Percentiles rank a stretch among this genome's conserved stretches.
phyloP scores from a whole-genome alignment of 2,888 invertebrate genomes.

The Frankliniella fusca region DNA sequence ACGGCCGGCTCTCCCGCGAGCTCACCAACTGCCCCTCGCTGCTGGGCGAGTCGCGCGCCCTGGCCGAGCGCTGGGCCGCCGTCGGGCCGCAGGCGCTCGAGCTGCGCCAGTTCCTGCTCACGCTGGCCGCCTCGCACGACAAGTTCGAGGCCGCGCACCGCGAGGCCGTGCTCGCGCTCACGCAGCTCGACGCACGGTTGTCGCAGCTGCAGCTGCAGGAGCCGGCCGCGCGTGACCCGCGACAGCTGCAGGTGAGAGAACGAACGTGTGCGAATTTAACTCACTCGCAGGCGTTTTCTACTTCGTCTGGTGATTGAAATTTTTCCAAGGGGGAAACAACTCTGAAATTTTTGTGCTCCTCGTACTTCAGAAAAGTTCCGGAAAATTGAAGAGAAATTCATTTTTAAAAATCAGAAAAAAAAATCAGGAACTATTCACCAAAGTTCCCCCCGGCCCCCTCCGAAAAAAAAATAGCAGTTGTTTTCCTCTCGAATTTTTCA shows the following conservation, averaged over 20 bases:
- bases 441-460: too few relatives aligned
- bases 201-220: constrained; percentile 64
- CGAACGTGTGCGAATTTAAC: constrained; percentile 27
- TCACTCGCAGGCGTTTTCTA: too few relatives aligned
- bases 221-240: constrained; percentile 41
- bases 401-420: too few relatives aligned
- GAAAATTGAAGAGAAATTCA: too few relatives aligned
- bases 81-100: constrained; percentile 33
- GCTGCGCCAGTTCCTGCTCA: constrained; percentile 29
- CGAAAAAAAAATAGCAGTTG: too few relatives aligned
- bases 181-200: constrained; percentile 66
- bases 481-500: too few relatives aligned
- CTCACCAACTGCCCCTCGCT: constrained; percentile 6
- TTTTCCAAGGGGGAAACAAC: too few relatives aligned
- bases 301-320: too few relatives aligned
- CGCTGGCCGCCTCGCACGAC: constrained; percentile 40
- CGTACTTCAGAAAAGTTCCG: too few relatives aligned
- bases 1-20: constrained; percentile 33
- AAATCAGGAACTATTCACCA: too few relatives aligned
- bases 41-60: constrained; percentile 19
- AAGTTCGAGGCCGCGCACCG: constrained; percentile 69
- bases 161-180: constrained; percentile 64
- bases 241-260: constrained; percentile 30
- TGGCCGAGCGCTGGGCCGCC: constrained; percentile 31
- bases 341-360: too few relatives aligned